Conservation (phyloP, 2,797 vertebrate species). For the Botia kubotai region DNA sequence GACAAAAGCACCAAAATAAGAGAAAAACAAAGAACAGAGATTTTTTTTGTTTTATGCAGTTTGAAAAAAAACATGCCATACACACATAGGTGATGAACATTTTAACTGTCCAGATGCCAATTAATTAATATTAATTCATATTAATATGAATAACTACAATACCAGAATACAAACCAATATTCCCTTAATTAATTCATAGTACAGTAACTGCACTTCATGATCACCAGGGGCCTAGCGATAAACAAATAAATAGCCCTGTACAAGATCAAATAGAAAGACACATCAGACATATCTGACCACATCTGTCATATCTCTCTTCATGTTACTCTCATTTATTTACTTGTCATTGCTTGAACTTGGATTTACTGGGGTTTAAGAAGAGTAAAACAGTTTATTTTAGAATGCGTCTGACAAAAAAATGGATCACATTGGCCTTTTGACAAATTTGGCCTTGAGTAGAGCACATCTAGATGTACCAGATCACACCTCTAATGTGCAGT, state of each 20-base stretch:
- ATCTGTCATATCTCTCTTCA: slow-evolving; percentile 1
- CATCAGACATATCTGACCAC: background rate
- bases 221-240: slow-evolving; percentile 40
- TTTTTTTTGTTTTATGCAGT: background rate
- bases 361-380: background rate
- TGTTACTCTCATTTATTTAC: slow-evolving; percentile 12
- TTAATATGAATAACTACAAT: background rate
- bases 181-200: slow-evolving; percentile 56
- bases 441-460: slow-evolving; percentile 39
- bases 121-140: background rate
- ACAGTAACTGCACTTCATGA: slow-evolving; percentile 48
- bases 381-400: background rate
- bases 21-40: slow-evolving; percentile 42
- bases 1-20: slow-evolving; percentile 13
- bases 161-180: slow-evolving; percentile 32
- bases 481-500: slow-evolving; percentile 67
- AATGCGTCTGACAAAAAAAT: too few species aligned
- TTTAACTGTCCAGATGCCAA: slow-evolving; percentile 39
- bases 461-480: slow-evolving; percentile 46
- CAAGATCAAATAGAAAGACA: background rate
- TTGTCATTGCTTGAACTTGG: slow-evolving; percentile 3
- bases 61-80: slow-evolving; percentile 24
- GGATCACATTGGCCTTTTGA: slow-evolving; percentile 10
- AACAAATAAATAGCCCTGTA: slow-evolving; percentile 46
- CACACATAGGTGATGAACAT: slow-evolving; percentile 42